phyloP scores from a whole-genome alignment of 2,888 invertebrate species.

The Spilosoma lubricipeda region DNA sequence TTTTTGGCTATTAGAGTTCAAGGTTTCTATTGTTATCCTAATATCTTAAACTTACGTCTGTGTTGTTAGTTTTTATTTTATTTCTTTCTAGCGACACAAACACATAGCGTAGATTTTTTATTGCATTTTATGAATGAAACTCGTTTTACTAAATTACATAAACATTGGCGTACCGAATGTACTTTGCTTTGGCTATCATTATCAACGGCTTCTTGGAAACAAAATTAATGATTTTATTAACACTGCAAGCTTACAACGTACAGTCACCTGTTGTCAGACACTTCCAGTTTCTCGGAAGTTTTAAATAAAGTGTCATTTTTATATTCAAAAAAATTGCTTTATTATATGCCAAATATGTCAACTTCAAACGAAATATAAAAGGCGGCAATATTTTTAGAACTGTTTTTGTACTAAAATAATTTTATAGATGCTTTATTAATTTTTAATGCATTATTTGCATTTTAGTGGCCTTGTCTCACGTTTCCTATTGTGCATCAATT shows the following conservation, averaged over 20 bases:
- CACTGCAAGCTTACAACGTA: conserved; percentile 31
- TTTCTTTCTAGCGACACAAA: conserved; percentile 22
- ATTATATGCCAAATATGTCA: conserved; percentile 1
- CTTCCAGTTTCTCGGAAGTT: conserved; percentile 30
- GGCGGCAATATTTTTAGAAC: background rate
- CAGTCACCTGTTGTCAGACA: conserved; percentile 22
- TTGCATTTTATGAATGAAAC: conserved; percentile 52
- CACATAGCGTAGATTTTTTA: conserved; percentile 38
- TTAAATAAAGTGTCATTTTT: background rate
- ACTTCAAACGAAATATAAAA: background rate
- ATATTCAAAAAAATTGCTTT: background rate
- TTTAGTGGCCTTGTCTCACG: background rate
- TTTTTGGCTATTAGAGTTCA: background rate
- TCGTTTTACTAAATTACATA: conserved; percentile 42
- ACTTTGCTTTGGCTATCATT: conserved; percentile 29
- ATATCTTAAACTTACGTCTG: conserved; percentile 1
- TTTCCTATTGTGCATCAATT: background rate
- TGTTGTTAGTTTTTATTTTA: conserved; percentile 2
- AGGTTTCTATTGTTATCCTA: conserved; percentile 5
- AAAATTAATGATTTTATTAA: conserved; percentile 48
- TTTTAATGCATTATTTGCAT: background rate
- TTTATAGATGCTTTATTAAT: background rate
- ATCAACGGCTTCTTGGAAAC: conserved; percentile 48
- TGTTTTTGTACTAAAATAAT: background rate
- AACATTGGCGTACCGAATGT: conserved; percentile 38